Evolutionary conservation across 2,888 invertebrate genomes (phyloP), one percentile per base, ranked within the genome.

Genomic region (Fragum sueziense): DNA sequence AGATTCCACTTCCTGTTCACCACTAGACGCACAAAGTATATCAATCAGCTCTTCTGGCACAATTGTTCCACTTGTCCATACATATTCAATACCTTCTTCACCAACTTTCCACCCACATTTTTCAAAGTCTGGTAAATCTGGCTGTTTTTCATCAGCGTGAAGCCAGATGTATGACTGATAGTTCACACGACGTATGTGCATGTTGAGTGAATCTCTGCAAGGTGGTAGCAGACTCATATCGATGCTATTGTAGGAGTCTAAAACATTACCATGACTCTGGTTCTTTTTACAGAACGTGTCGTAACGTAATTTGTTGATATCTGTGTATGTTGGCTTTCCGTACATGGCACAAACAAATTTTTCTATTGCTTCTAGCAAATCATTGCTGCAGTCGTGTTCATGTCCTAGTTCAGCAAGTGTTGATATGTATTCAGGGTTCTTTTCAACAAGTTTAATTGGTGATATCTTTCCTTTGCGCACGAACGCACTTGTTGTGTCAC

Each of bases 401-500:
- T 47, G 20, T 2, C 68, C 68, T 20, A 74, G 20, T 20, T 33
- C 9, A 7, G 11, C 25, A 25, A 74, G 54, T 22, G 33, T 33
- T 34, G 17, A 20, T 25, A 73, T 25, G 22, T 33, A 65, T 14
- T 51, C 62, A 25, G 67, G 34, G 11, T 65, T 54, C 25, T 57
- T 57, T 37, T 78, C 51, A 11, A 80, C 6, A 0, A 51, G 0
- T 47, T 80, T 84, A 22, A 80, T 0, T 2, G 78, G 67, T 0
- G n/a, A 22, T 9, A 76, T n/a, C 37, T 84, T 84, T 0, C 75
- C 81, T 67, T 41, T 65, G 1, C 79, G 7, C 0, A 84, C 81
- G 62, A 84, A 84, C 0, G 79, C 74, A 41, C 84, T 76, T 0
- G 70, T 67, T n/a, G 78, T 81, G 41, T 81, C 81, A 69, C 81